phyloP scores from a whole-genome alignment of 2,797 vertebrate species.

The Pangasius djambal region DNA sequence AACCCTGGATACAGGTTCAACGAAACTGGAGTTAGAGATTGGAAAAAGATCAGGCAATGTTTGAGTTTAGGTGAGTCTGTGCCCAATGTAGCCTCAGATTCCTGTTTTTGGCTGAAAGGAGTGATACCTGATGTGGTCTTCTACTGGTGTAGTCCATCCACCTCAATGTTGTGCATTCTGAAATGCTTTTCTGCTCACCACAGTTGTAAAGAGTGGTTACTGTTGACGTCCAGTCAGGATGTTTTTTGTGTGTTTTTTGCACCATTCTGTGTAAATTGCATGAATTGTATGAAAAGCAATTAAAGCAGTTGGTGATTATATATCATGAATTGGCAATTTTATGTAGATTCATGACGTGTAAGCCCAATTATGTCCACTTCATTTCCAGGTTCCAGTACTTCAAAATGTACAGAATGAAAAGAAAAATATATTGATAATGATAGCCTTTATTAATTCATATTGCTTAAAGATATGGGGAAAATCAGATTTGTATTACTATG shows the following conservation, averaged over 20 bases:
- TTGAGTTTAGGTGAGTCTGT: background rate
- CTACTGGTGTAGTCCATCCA: background rate
- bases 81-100: background rate
- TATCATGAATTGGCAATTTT: background rate
- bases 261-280: background rate
- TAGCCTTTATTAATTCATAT: background rate
- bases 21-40: background rate
- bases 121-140: background rate
- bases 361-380: background rate
- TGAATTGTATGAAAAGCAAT: background rate
- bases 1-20: background rate
- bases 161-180: background rate
- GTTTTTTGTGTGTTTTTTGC: background rate
- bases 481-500: background rate
- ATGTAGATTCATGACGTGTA: background rate
- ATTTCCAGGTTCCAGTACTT: background rate
- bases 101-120: background rate
- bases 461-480: background rate
- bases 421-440: background rate
- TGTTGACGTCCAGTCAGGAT: background rate
- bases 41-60: background rate
- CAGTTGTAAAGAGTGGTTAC: background rate
- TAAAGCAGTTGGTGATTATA: background rate
- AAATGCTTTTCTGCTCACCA: background rate
- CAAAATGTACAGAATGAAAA: background rate